phyloP scores from a whole-genome alignment of 2,888 invertebrate genomes.

The Tachina grossa region DNA sequence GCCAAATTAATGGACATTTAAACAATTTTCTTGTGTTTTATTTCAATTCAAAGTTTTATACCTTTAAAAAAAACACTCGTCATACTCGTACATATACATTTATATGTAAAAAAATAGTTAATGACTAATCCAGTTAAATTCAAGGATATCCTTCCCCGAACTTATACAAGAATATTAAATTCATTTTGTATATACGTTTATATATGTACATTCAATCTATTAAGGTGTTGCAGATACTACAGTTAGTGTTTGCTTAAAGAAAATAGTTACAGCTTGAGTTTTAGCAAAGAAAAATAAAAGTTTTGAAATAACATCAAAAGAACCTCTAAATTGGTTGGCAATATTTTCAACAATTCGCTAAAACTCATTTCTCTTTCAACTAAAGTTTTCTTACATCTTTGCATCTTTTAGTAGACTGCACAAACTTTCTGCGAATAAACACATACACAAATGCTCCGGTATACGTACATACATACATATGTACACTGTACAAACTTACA shows the following conservation, averaged over 20 bases:
- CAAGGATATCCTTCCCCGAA: neutral
- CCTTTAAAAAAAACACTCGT: no score
- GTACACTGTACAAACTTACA: slow-evolving; percentile 11
- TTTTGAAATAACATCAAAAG: neutral
- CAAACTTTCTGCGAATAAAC: slow-evolving; percentile 1
- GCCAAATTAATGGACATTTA: no score
- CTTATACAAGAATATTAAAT: no score
- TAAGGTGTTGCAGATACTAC: slow-evolving; percentile 34
- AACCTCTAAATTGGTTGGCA: slow-evolving; percentile 76
- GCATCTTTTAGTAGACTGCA: slow-evolving; percentile 1
- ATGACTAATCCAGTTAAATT: neutral
- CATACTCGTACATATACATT: no score
- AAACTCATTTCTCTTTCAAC: slow-evolving; percentile 28
- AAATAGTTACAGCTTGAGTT: neutral
- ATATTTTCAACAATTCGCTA: slow-evolving; percentile 73
- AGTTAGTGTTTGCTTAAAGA: slow-evolving; percentile 2
- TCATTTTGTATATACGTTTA: neutral
- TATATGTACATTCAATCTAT: neutral
- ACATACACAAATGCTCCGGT: neutral
- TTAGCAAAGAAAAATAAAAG: slow-evolving; percentile 4
- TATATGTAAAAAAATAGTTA: no score
- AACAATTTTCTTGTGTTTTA: no score
- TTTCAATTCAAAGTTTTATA: no score
- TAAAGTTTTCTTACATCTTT: slow-evolving; percentile 19
- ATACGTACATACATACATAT: neutral